These are phyloP conservation scores for Hermetia illucens DNA, from an alignment of 1,140 invertebrate genomes.

Conservation along the genomic window DNA sequence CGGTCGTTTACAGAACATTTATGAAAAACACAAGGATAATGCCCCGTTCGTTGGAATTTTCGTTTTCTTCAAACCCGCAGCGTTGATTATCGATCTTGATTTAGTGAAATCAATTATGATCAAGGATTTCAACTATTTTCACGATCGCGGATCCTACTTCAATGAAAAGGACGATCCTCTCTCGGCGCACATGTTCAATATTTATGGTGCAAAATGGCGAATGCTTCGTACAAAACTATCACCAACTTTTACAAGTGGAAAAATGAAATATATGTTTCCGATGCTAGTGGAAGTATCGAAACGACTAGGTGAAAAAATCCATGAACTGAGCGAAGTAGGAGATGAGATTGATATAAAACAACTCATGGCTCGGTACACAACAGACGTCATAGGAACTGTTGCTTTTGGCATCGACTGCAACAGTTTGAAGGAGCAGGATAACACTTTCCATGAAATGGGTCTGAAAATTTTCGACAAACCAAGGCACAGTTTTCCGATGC, in stretches of 20 bases:
- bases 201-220: no score
- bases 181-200: no score
- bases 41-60: neutral
- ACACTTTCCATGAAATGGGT: slow-evolving; percentile 8
- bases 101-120: slow-evolving; percentile 31
- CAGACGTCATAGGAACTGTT: slow-evolving; percentile 37
- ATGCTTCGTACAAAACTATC: no score
- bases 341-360: no score
- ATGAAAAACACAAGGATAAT: neutral
- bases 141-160: slow-evolving; percentile 14
- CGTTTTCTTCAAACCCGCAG: slow-evolving; percentile 17
- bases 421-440: neutral
- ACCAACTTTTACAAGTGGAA: no score
- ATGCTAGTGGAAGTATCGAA: no score
- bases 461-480: slow-evolving; percentile 1
- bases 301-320: no score
- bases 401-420: slow-evolving; percentile 37
- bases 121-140: slow-evolving; percentile 35
- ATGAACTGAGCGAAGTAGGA: no score
- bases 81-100: slow-evolving; percentile 32
- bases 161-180: slow-evolving; percentile 1
- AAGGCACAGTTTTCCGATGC: no score
- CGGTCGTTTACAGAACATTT: neutral
- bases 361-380: slow-evolving; percentile 34
- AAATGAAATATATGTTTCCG: no score